Percentiles rank a stretch among this genome's conserved stretches.
Evolutionary conservation across 2,888 invertebrate species (phyloP).

Genomic region (Oxyscelio sp.): DNA sequence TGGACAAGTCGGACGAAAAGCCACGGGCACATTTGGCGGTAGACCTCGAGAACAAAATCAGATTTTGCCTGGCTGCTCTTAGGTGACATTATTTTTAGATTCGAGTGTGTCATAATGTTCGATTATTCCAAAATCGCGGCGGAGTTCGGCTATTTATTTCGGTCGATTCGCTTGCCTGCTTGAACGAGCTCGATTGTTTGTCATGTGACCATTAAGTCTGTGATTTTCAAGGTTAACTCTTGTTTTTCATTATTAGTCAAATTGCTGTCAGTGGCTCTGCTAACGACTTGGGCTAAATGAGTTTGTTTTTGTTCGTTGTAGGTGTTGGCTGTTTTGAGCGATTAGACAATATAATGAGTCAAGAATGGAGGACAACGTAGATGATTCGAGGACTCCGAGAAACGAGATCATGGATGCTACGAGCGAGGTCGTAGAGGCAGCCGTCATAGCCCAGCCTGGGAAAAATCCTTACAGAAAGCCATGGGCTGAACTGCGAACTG

Average conservation of each 20-base stretch:
- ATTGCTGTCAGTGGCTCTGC: too few relatives aligned
- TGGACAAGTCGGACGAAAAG: too few relatives aligned
- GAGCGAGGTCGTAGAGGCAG: slow-evolving; percentile 18
- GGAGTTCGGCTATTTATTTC: not conserved
- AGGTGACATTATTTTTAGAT: slow-evolving; percentile 64
- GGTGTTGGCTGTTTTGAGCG: slow-evolving; percentile 13
- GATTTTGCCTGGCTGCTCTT: slow-evolving; percentile 25
- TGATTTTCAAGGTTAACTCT: too few relatives aligned
- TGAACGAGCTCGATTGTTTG: too few relatives aligned
- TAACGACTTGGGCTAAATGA: too few relatives aligned
- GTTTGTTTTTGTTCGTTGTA: not conserved
- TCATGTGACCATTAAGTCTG: too few relatives aligned
- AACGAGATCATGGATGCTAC: slow-evolving; percentile 64
- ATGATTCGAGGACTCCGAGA: slow-evolving; percentile 29
- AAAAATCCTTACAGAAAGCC: slow-evolving; percentile 85
- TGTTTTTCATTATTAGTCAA: too few relatives aligned
- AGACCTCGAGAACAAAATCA: too few relatives aligned
- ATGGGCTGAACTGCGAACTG: slow-evolving; percentile 94
- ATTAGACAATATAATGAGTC: slow-evolving; percentile 29
- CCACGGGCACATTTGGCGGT: too few relatives aligned
- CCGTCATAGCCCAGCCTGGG: slow-evolving; percentile 2
- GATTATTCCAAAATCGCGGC: slow-evolving; percentile 41
- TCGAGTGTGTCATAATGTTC: slow-evolving; percentile 24
- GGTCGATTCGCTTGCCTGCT: too few relatives aligned
- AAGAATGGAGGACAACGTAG: slow-evolving; percentile 46